These are phyloP conservation scores for Metopia argyrocephala DNA, from an alignment of 2,888 invertebrate genomes.

Conservation along the genomic window DNA sequence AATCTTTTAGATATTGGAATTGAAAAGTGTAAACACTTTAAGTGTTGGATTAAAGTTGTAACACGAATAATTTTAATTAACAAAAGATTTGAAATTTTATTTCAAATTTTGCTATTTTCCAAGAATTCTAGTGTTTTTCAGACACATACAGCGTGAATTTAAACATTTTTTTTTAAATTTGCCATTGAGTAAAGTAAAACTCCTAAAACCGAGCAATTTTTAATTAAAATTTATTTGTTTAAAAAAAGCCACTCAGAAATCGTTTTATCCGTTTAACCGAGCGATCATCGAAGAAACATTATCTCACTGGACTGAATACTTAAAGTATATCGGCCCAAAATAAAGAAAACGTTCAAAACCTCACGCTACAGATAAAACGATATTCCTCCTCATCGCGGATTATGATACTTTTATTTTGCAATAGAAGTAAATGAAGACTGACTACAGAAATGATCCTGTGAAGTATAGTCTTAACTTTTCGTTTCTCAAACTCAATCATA, in stretches of 20 bases:
- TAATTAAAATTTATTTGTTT: background rate
- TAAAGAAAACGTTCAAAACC: slow-evolving; percentile 70
- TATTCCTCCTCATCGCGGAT: slow-evolving; percentile 82
- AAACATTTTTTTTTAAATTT: too few species aligned
- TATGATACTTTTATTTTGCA: slow-evolving; percentile 79
- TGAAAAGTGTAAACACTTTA: too few species aligned
- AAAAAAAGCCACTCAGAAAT: background rate
- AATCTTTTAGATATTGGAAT: too few species aligned
- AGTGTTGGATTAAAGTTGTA: too few species aligned
- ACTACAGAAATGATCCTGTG: slow-evolving; percentile 86
- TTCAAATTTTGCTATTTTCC: too few species aligned
- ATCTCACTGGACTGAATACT: background rate
- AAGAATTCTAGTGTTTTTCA: too few species aligned
- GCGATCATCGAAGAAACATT: background rate
- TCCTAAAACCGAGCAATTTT: background rate
- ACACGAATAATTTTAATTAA: too few species aligned
- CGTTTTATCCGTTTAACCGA: background rate
- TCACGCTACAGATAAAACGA: slow-evolving; percentile 81
- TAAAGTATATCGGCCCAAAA: background rate
- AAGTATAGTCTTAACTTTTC: slow-evolving; percentile 79
- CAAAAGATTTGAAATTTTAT: too few species aligned
- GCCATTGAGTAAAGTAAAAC: too few species aligned
- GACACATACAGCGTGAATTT: too few species aligned
- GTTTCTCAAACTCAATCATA: background rate
- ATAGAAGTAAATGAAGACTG: slow-evolving; percentile 81